Percentiles rank a stretch among this genome's conserved stretches.
Evolutionary conservation across 2,113 vertebrate genomes (phyloP).

Genomic region (Protobothrops flavoviridis): DNA sequence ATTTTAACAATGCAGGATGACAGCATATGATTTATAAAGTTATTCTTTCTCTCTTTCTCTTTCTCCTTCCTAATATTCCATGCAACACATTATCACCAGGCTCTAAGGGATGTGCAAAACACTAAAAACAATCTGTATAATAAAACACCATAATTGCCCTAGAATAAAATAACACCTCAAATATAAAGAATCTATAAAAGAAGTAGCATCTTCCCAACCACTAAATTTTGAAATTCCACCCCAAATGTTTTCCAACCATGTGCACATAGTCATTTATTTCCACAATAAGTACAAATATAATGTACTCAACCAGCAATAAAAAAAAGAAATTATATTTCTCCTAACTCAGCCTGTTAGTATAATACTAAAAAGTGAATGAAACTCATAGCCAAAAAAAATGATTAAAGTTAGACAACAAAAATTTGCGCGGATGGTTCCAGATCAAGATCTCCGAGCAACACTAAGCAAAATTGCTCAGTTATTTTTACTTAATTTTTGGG

Average conservation of each 20-base stretch:
- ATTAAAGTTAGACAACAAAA: background rate
- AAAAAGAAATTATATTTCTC: background rate
- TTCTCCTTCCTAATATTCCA: background rate
- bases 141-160: background rate
- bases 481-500: background rate
- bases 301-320: background rate
- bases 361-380: background rate
- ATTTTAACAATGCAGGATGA: slow-evolving; percentile 27
- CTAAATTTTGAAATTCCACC: background rate
- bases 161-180: background rate
- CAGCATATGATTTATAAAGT: background rate
- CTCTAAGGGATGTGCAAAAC: background rate
- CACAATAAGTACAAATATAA: background rate
- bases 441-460: background rate
- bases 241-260: background rate
- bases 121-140: background rate
- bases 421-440: background rate
- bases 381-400: background rate
- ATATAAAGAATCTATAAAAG: background rate
- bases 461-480: background rate
- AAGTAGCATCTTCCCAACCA: background rate
- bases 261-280: background rate
- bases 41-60: background rate
- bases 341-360: background rate
- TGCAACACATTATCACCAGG: background rate